Base-by-base conservation (phyloP, 1,140 invertebrate species). In the Magallana ariakensis region DNA sequence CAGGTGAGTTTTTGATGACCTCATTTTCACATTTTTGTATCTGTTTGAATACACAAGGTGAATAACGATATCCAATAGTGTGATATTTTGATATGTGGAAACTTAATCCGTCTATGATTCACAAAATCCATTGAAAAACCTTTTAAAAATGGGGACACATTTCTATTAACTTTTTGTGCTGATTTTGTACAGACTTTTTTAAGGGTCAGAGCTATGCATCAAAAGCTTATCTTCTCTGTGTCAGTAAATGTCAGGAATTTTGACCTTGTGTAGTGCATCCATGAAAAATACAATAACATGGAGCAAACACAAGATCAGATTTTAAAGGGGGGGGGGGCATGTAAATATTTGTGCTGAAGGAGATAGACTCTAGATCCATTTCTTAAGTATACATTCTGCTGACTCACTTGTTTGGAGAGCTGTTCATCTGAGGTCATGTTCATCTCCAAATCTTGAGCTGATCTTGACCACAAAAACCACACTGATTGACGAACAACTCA, bases 1-100 rank as follows among this genome's bases (percentile, higher is more conserved):
- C 66, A 75, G 66, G 66, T 75, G 66, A 75, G 66, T 75, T 75
- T 22, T 66, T 75, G 66, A 75, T 75, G 66, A 75, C 66, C 66
- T 75, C 66, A 75, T 75, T 75, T 75, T 26, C 9, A 75, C 5
- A 75, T 75, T 75, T 75, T 75, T 75, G 66, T 75, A 26, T 75
- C 66, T 26, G 33, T 75, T 46, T 75, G 66, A 75, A 75, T 75
- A 26, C 66, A 75, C 66, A 75, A 26, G 22, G 22, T 75, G 66
- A 75, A 75, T 19, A 26, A 75, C 15, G 22, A 26, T 33, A 75
- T 75, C 19, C 19, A 11, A 75, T 19, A 75, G 66, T 26, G 22
- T 75, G 66, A 75, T 75, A 75, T 75, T 75, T 75, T 75, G 66
- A 75, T 75, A 75, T 26, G 7, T 9, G 22, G 66, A 75, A 75